Evolutionary conservation across 2,888 invertebrate genomes (phyloP).

Genomic region (Eilema sororculum): DNA sequence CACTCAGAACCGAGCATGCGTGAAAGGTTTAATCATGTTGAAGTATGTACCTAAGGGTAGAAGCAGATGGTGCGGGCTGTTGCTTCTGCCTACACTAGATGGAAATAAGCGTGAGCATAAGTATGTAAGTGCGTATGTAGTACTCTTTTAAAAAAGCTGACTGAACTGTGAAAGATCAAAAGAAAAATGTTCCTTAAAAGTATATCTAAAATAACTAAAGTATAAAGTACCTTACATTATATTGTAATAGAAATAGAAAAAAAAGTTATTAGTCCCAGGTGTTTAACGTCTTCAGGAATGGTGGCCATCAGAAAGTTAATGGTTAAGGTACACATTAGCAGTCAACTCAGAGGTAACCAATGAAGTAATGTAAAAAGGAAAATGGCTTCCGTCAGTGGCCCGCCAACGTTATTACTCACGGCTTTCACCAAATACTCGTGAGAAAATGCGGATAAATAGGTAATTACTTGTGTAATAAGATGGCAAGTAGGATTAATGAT

Average conservation of each 20-base stretch:
- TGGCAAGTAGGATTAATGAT: conserved; percentile 64
- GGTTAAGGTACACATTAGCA: conserved; percentile 10
- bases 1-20: no score
- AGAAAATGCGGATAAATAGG: conserved; percentile 68
- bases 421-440: conserved; percentile 50
- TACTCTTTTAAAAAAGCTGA: no score
- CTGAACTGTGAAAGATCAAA: no score
- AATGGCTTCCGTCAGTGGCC: conserved; percentile 41
- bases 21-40: no score
- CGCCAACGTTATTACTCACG: conserved; percentile 47
- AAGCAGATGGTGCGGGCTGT: no score
- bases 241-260: not conserved
- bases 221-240: no score
- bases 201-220: no score
- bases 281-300: not conserved
- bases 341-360: conserved; percentile 13
- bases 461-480: conserved; percentile 73
- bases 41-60: no score
- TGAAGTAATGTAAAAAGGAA: conserved; percentile 38
- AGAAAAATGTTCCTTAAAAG: no score
- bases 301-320: not conserved
- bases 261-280: not conserved
- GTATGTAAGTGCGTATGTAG: no score
- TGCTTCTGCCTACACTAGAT: no score
- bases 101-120: no score